Percentiles rank a stretch among this genome's conserved stretches.
phyloP scores from a whole-genome alignment of 2,888 invertebrate genomes.

The Bembecia ichneumoniformis region DNA sequence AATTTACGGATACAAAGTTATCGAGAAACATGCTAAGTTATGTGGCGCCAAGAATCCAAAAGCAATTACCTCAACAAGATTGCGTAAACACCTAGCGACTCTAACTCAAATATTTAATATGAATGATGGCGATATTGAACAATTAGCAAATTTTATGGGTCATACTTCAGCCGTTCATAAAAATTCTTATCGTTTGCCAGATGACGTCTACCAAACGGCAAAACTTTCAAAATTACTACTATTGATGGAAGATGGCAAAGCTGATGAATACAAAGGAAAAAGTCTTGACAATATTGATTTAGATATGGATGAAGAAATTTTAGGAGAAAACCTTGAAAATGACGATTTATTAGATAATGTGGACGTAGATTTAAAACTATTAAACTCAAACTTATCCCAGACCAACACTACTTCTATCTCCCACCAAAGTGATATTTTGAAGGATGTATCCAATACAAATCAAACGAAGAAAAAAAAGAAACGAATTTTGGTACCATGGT shows the following conservation, averaged over 20 bases:
- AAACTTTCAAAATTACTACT: not conserved
- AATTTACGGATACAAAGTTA: slow-evolving; percentile 5
- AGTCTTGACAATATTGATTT: slow-evolving; percentile 6
- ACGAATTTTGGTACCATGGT: too few relatives aligned
- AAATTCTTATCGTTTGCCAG: not conserved
- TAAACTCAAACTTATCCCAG: too few relatives aligned
- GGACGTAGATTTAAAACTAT: slow-evolving; percentile 2
- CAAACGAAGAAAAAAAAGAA: too few relatives aligned
- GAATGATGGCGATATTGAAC: slow-evolving; percentile 3
- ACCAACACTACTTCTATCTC: too few relatives aligned
- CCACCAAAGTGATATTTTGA: too few relatives aligned
- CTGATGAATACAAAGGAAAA: slow-evolving; percentile 6
- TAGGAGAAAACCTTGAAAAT: slow-evolving; percentile 4
- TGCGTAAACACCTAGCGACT: slow-evolving; percentile 7
- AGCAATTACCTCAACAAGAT: slow-evolving; percentile 6
- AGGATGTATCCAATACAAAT: too few relatives aligned
- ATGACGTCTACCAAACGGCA: slow-evolving; percentile 5
- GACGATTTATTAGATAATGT: slow-evolving; percentile 4
- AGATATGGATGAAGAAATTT: slow-evolving; percentile 7
- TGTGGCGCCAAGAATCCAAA: slow-evolving; percentile 5
- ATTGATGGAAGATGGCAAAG: slow-evolving; percentile 4
- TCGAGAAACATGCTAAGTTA: slow-evolving; percentile 4
- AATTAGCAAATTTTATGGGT: slow-evolving; percentile 4
- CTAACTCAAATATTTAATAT: slow-evolving; percentile 4
- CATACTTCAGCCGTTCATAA: not conserved